Evolutionary conservation across 2,113 vertebrate genomes (phyloP).

Genomic region (Dryoscopus gambensis): DNA sequence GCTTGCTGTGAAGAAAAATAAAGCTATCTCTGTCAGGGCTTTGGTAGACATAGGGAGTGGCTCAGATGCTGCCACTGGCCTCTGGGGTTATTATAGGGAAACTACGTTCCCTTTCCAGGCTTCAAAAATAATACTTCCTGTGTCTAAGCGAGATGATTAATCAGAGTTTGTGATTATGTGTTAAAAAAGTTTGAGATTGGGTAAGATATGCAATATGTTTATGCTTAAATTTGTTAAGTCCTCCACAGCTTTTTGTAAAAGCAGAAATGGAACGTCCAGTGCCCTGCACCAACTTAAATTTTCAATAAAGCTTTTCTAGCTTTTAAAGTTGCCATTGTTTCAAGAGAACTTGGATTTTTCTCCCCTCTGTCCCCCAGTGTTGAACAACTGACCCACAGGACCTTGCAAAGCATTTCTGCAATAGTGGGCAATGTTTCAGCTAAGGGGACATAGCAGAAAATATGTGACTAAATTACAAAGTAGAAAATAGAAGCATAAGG

Average conservation of each 20-base stretch:
- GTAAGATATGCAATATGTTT: not conserved
- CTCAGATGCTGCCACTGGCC: not conserved
- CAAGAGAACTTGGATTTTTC: not conserved
- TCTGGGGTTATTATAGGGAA: not conserved
- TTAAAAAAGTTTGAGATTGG: not conserved
- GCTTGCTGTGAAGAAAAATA: not conserved
- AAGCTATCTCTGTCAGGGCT: not conserved
- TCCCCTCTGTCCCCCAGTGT: not conserved
- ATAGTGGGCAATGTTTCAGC: not conserved
- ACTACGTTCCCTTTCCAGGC: not conserved
- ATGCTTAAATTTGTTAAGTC: not conserved
- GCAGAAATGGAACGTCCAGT: not conserved
- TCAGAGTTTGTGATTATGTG: not conserved
- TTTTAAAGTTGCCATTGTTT: not conserved
- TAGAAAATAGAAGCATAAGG: not conserved
- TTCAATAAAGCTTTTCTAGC: not conserved
- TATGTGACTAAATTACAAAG: not conserved
- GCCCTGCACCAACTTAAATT: not conserved
- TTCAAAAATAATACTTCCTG: not conserved
- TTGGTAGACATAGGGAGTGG: not conserved
- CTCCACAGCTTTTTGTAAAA: not conserved
- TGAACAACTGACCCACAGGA: not conserved
- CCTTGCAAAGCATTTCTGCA: not conserved
- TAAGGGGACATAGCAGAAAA: not conserved
- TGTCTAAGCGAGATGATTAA: not conserved